Conservation (phyloP, 1,140 invertebrate species). For the Saccostrea echinata region DNA sequence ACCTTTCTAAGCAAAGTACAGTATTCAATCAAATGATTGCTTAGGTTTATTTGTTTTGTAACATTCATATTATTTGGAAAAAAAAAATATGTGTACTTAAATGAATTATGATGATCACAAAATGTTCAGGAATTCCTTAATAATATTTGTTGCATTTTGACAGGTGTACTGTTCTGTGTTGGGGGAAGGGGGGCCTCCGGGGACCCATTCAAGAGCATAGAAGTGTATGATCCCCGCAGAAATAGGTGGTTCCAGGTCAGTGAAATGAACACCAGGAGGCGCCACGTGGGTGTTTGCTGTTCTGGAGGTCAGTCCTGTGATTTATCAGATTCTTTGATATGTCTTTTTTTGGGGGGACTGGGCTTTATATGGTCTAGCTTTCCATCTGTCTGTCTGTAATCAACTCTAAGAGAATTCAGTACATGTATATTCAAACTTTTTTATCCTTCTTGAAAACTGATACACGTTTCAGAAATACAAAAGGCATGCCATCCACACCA, state of each 20-base stretch:
- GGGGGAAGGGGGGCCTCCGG: slow-evolving; percentile 79
- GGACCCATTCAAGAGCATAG: slow-evolving; percentile 79
- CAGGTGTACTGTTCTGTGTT: slow-evolving; percentile 80
- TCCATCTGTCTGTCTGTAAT: too few species aligned
- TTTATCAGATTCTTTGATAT: neutral
- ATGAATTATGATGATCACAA: too few species aligned
- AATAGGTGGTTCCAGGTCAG: slow-evolving; percentile 77
- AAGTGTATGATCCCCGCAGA: slow-evolving; percentile 77
- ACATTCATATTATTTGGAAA: too few species aligned
- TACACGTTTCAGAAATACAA: too few species aligned
- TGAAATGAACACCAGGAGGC: slow-evolving; percentile 77
- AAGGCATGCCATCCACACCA: too few species aligned
- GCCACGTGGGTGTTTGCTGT: slow-evolving; percentile 79
- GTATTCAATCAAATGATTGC: neutral
- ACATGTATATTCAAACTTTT: too few species aligned
- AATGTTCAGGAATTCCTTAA: neutral
- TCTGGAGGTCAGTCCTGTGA: slow-evolving; percentile 66
- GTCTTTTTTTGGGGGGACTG: too few species aligned
- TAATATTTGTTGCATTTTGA: slow-evolving; percentile 43
- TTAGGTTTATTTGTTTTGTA: too few species aligned
- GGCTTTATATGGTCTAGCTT: too few species aligned
- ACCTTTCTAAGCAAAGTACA: neutral
- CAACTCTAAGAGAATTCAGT: too few species aligned
- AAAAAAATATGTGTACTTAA: too few species aligned
- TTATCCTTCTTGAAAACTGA: too few species aligned